Base-by-base conservation (phyloP, 2,113 vertebrate genomes). In the Oryzias javanicus region DNA sequence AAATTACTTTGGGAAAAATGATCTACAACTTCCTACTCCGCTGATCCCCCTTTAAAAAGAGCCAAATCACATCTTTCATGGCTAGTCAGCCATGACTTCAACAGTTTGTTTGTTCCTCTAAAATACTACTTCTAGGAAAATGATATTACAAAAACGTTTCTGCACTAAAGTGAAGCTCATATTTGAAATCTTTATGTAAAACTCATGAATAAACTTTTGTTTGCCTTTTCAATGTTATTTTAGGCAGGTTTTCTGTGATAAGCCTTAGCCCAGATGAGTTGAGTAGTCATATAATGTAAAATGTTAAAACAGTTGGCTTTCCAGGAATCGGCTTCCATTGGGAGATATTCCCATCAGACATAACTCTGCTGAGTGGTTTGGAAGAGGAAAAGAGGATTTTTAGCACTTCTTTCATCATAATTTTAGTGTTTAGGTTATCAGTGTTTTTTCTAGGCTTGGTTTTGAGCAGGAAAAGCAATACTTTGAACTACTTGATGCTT, bases 261-360 rank as follows among this genome's bases (percentile, higher is more conserved):
- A 76, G 51, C 69, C 62, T 61, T 73, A 82, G 42, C 49, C 53
- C 4, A 61, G 60, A 41, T 1, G 19, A 65, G 57, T 66, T 67
- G 65, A 24, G 71, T 48, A 65, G 75, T 49, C 53, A 74, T 71
- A 80, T 55, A 69, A 70, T 46, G 60, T 58, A 65, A 73, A 79
- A 69, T 65, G 72, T 67, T 74, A 67, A 45, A 76, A 44, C 57
- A 79, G 49, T 83, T 60, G 64, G 72, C 76, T 79, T 67, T 85
- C 68, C 68, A 74, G 77, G 80, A 88, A 86, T 74, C 69, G 74
- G 60, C 76, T 81, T 59, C 76, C 78, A 70, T 79, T 70, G 58
- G 71, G 46, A 44, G 64, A 72, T 59, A 53, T 72, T 82, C 65
- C 67, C 67, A 68, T 51, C 18, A 17, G 79, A 73, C 54, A 82